Percentiles rank a stretch among this genome's conserved stretches.
phyloP scores from a whole-genome alignment of 1,140 invertebrate genomes.

The Drosophila malerkotliana region DNA sequence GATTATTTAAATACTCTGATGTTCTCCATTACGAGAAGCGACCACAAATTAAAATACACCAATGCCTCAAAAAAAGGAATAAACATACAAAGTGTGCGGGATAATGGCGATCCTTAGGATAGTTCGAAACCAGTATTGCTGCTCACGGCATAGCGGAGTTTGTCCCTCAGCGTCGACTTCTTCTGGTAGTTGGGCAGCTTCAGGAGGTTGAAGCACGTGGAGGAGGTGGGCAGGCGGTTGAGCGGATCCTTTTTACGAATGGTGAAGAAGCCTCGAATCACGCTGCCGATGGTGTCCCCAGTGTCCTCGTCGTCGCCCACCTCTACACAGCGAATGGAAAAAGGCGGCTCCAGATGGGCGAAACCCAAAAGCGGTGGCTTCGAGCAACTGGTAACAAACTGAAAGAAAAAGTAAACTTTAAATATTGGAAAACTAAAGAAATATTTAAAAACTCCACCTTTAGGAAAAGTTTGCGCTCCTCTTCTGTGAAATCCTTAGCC shows the following conservation, averaged over 20 bases:
- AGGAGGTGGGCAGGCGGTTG: conserved; percentile 98
- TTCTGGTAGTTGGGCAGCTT: conserved; percentile 99
- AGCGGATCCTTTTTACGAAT: conserved; percentile 98
- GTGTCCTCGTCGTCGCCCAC: conserved; percentile 99
- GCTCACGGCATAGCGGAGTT: conserved; percentile 97
- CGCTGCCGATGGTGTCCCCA: conserved; percentile 88
- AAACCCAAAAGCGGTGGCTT: conserved; percentile 98
- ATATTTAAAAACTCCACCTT: conserved; percentile 86
- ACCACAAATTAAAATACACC: conserved; percentile 26
- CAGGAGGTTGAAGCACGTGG: conserved; percentile 99
- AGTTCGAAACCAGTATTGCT: conserved; percentile 99
- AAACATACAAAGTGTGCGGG: conserved; percentile 38
- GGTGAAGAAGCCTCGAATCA: conserved; percentile 98
- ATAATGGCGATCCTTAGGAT: conserved; percentile 87
- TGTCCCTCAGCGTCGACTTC: conserved; percentile 96
- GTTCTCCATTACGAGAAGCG: conserved; percentile 2
- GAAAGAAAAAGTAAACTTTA: conserved; percentile 60
- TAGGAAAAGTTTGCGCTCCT: conserved; percentile 96
- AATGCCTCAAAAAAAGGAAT: conserved; percentile 22
- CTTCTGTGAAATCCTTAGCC: conserved; percentile 96
- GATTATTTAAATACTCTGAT: conserved; percentile 17
- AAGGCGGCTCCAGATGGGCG: conserved; percentile 98
- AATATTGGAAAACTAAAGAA: neutral
- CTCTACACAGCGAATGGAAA: conserved; percentile 99
- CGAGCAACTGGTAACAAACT: conserved; percentile 99